Conservation (phyloP, 2,888 invertebrate species). For the Pilophorus perplexus region DNA sequence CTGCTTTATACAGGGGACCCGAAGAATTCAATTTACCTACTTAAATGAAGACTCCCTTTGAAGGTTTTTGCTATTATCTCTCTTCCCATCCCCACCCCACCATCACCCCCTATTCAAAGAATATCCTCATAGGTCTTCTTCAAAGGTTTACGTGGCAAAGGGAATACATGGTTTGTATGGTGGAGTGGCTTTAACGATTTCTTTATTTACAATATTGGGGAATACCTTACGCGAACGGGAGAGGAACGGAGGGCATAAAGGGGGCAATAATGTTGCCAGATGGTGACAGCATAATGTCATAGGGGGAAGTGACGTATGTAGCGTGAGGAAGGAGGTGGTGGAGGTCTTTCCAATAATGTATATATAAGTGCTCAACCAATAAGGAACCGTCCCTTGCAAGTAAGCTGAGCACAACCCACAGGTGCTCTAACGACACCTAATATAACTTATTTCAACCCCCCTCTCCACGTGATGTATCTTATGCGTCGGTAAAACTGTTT, state of each 20-base stretch:
- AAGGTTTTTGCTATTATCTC: no score
- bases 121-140: no score
- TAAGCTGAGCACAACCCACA: slow-evolving; percentile 4
- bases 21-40: no score
- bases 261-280: slow-evolving; percentile 38
- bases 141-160: no score
- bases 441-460: slow-evolving; percentile 13
- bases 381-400: neutral
- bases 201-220: slow-evolving; percentile 40
- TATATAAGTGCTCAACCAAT: slow-evolving; percentile 36
- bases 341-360: slow-evolving; percentile 33
- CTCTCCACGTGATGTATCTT: no score
- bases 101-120: no score
- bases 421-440: slow-evolving; percentile 40
- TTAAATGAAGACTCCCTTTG: no score
- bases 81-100: no score
- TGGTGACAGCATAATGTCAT: slow-evolving; percentile 30
- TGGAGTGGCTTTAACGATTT: slow-evolving; percentile 33
- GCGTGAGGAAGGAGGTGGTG: neutral
- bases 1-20: no score
- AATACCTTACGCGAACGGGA: slow-evolving; percentile 18
- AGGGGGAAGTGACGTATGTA: neutral
- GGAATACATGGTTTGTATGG: no score
- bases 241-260: neutral
- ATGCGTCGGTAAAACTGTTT: no score